Percentiles rank a stretch among this genome's conserved stretches.
Conservation (phyloP, 1,140 invertebrate species). For the Piezodorus guildinii region DNA sequence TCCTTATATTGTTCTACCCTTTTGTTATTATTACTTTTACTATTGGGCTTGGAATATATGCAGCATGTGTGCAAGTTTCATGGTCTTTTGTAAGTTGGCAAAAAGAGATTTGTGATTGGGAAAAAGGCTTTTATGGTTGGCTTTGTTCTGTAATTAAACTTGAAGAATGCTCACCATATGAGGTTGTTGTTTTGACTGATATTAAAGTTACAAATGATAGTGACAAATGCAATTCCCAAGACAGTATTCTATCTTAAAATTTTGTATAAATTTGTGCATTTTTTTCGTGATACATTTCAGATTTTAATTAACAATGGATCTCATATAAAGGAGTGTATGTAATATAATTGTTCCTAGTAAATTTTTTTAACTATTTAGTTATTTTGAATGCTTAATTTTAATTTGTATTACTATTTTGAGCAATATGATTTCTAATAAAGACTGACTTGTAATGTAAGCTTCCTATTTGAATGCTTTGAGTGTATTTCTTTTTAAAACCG, state of each 20-base stretch:
- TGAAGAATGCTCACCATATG: conserved; percentile 59
- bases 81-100: conserved; percentile 54
- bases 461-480: too few relatives aligned
- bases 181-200: conserved; percentile 36
- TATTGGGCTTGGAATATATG: conserved; percentile 51
- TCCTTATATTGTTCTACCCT: conserved; percentile 58
- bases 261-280: not conserved
- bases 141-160: conserved; percentile 52
- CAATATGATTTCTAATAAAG: too few relatives aligned
- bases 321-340: too few relatives aligned
- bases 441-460: too few relatives aligned
- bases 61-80: conserved; percentile 53
- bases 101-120: conserved; percentile 57
- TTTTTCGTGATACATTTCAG: conserved; percentile 1
- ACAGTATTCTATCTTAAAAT: conserved; percentile 20
- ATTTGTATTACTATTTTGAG: too few relatives aligned
- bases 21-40: conserved; percentile 54
- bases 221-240: conserved; percentile 23
- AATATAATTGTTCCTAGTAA: too few relatives aligned
- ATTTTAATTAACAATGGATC: not conserved
- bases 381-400: too few relatives aligned
- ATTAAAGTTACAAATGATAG: conserved; percentile 23
- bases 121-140: conserved; percentile 71
- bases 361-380: too few relatives aligned
- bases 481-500: conserved; percentile 5